Base-by-base conservation (phyloP, 2,113 vertebrate genomes). In the Uropsilus gracilis region DNA sequence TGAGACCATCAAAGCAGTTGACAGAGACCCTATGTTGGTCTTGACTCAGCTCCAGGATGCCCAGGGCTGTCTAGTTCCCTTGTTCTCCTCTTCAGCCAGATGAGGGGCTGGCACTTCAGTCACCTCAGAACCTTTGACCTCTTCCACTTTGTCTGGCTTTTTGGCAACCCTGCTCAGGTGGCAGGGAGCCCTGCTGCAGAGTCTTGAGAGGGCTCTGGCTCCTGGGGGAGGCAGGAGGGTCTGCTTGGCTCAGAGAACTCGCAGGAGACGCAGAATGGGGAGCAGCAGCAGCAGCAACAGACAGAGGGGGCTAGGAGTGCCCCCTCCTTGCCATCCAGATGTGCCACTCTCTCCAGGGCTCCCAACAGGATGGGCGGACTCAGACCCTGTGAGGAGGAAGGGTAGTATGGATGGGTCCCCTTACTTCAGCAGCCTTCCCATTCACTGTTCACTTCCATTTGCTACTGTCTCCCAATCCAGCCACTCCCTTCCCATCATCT, bases 331-430 rank as follows among this genome's bases (percentile, higher is more conserved):
- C 97, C 97, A 97, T 37, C 95, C 95, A 0, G 97, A 97, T 0
- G 93, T 97, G 55, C 97, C 97, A 4, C 97, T 96, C 69, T 97
- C 97, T 90, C 94, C 97, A 9, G 94, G 97, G 80, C 96, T 97
- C 73, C 94, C 96, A 3, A 97, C 96, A 1, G 96, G 96, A 59
- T 96, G 96, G 28, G 95, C 96, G 3, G 96, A 95, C 91, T 97
- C 95, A 0, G 97, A 91, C n/a, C 66, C 97, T 97, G 95, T 42
- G 55, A 91, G 39, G 48, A 24, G 34, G 63, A 53, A n/a, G 53
- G n/a, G 46, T 1, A 1, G 73, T 20, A 53, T 7, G 20, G 64
- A 34, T 71, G 83, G 28, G 53, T 83, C 42, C 34, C n/a, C 73
- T 8, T 13, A 28, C 30, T 59, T 71, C 42, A 14, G 42, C 68